phyloP scores from a whole-genome alignment of 2,888 invertebrate genomes.

The Serripes groenlandicus region DNA sequence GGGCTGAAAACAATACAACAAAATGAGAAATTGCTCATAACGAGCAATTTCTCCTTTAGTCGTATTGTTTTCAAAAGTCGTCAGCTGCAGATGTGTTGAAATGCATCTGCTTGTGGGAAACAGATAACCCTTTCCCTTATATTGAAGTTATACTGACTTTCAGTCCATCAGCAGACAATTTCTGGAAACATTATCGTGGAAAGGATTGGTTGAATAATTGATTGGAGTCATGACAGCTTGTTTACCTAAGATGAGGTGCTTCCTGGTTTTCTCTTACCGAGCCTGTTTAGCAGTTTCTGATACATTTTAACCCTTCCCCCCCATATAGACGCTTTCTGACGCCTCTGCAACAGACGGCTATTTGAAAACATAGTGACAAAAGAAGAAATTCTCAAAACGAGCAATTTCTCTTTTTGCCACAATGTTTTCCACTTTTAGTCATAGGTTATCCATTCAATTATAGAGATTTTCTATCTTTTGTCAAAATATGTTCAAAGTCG shows the following conservation, averaged over 20 bases:
- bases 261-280: too few relatives aligned
- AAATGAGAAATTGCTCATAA: neutral
- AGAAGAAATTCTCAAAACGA: neutral
- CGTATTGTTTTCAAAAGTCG: neutral
- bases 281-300: too few relatives aligned
- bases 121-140: too few relatives aligned
- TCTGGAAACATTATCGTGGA: neutral
- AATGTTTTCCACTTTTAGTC: neutral
- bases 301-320: too few relatives aligned
- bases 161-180: neutral
- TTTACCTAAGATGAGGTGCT: neutral
- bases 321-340: too few relatives aligned
- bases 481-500: neutral
- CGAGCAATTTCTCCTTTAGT: neutral
- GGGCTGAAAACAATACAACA: neutral
- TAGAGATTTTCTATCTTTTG: neutral
- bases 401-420: neutral
- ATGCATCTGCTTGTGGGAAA: neutral
- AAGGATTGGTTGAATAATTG: neutral
- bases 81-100: neutral
- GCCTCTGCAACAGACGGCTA: neutral
- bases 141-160: too few relatives aligned
- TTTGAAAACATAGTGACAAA: neutral
- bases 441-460: neutral
- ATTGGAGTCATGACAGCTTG: neutral